Evolutionary conservation across 2,797 vertebrate genomes (phyloP).

Genomic region (Tapera naevia): DNA sequence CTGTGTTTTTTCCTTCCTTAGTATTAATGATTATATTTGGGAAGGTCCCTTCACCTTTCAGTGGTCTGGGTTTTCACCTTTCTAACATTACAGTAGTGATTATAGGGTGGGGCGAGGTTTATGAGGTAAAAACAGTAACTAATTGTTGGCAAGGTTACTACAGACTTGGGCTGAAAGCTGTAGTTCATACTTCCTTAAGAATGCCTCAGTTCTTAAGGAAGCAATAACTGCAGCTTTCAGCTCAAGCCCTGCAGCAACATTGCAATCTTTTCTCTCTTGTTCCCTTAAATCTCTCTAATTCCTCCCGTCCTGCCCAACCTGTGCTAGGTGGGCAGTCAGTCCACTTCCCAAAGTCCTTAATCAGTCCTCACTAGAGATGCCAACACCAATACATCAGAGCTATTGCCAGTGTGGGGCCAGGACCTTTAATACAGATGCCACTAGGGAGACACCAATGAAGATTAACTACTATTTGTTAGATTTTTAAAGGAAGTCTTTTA

Average conservation of each 20-base stretch:
- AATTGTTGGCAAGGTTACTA: not conserved
- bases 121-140: not conserved
- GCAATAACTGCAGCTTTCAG: not conserved
- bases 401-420: not conserved
- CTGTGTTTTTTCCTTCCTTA: not conserved
- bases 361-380: not conserved
- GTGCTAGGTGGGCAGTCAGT: not conserved
- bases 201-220: not conserved
- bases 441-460: not conserved
- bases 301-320: not conserved
- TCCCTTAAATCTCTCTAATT: constrained; percentile 1
- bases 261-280: not conserved
- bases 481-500: constrained; percentile 23
- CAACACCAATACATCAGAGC: constrained; percentile 1
- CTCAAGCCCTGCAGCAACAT: not conserved
- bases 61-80: not conserved
- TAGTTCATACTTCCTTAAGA: not conserved
- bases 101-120: not conserved
- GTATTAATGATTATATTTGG: not conserved
- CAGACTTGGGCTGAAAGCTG: not conserved
- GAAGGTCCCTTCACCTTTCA: not conserved
- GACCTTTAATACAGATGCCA: not conserved
- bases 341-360: not conserved
- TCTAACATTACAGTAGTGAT: not conserved
- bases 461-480: constrained; percentile 19